phyloP scores from a whole-genome alignment of 2,797 vertebrate species.

The Enteromius afrohamiltoni region DNA sequence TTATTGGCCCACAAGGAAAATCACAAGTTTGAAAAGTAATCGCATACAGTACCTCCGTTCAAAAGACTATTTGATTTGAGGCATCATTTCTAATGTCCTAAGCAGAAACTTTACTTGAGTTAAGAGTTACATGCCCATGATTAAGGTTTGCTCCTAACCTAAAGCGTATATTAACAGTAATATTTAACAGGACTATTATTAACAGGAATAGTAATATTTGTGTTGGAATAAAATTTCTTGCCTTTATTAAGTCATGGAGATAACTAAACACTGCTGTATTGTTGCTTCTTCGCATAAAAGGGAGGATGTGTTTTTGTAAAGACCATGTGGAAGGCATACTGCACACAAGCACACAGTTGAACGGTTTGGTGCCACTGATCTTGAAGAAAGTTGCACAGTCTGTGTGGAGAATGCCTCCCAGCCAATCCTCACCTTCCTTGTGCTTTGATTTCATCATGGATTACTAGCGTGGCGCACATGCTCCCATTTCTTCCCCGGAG shows the following conservation, averaged over 20 bases:
- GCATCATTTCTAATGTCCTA: neutral
- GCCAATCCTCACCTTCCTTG: conserved; percentile 28
- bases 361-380: conserved; percentile 36
- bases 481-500: conserved; percentile 51
- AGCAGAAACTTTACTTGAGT: neutral
- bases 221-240: neutral
- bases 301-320: conserved; percentile 55
- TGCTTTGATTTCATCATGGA: conserved; percentile 44
- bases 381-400: conserved; percentile 23
- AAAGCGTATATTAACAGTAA: too few species aligned
- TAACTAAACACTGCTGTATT: conserved; percentile 48
- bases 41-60: neutral
- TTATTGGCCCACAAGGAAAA: neutral
- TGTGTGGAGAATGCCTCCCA: conserved; percentile 37
- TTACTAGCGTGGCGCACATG: conserved; percentile 40
- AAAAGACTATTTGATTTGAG: neutral
- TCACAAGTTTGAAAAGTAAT: neutral
- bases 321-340: conserved; percentile 36
- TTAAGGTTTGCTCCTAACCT: neutral
- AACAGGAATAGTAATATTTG: neutral
- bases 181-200: too few species aligned
- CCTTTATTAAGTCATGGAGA: conserved; percentile 14
- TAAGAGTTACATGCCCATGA: neutral
- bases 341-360: conserved; percentile 37
- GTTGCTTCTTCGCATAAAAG: conserved; percentile 51